Percentiles rank a stretch among this genome's conserved stretches.
These are phyloP conservation scores for Siphonodentalium dalli DNA, from an alignment of 2,888 invertebrate species.

Conservation along the genomic window DNA sequence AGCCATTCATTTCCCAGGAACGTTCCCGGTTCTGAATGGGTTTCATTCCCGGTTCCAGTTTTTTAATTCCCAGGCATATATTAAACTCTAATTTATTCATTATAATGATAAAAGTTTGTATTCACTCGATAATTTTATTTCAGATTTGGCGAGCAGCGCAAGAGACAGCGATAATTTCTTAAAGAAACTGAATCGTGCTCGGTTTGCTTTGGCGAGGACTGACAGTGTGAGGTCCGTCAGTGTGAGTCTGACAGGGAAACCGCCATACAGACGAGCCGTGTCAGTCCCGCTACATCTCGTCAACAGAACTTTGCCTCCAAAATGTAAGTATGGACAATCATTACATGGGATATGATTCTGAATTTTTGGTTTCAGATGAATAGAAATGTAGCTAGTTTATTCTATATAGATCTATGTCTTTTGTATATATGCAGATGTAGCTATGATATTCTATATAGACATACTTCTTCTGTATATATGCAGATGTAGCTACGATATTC, in stretches of 20 bases:
- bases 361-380: neutral
- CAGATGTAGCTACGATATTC: too few relatives aligned
- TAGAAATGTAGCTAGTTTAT: neutral
- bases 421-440: too few relatives aligned
- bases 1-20: too few relatives aligned
- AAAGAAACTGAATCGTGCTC: conserved; percentile 85
- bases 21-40: too few relatives aligned
- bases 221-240: conserved; percentile 77
- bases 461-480: too few relatives aligned
- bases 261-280: conserved; percentile 93
- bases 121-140: conserved; percentile 39
- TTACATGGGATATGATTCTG: neutral
- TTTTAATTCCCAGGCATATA: too few relatives aligned
- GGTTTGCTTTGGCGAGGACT: conserved; percentile 74
- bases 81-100: too few relatives aligned
- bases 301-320: conserved; percentile 47
- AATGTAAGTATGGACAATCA: conserved; percentile 34
- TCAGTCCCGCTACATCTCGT: conserved; percentile 76
- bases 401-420: too few relatives aligned
- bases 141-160: conserved; percentile 89
- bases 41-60: too few relatives aligned
- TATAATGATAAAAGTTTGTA: too few relatives aligned
- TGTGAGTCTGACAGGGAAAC: conserved; percentile 88
- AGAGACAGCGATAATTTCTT: conserved; percentile 84
- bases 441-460: too few relatives aligned